Evolutionary conservation across 2,888 invertebrate species (phyloP), one percentile per base, ranked within the genome.

Genomic region (Polyommatus iphigenia): DNA sequence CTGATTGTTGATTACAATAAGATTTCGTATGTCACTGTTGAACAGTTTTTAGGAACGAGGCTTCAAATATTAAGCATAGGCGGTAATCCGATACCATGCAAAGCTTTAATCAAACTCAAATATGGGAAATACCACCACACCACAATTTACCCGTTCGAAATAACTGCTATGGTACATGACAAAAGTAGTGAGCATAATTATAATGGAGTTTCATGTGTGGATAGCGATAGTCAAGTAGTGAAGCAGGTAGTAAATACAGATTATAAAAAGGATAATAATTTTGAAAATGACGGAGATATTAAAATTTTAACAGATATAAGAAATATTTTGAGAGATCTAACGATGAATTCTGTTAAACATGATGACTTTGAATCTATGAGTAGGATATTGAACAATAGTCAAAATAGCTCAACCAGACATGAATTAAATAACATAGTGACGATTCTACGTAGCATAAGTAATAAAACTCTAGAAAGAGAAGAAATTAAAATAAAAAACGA

Each of bases 31-130:
- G 79, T 91, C 20, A 82, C 83, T 4, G 79, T 83, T n/a, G 84
- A 86, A 54, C 87, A 89, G n/a, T 89, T 91, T 81, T 32, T 77
- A 8, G 84, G 86, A 0, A 86, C 86, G 0, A 82, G 81, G 80
- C 82, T 91, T 71, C 78, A 78, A 13, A 84, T 79, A 59, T 83
- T 92, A 10, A 92, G 91, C 80, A 90, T 92, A 76, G 91, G 91
- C 5, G 87, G 85, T 41, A 92, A 92, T 83, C 90, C 88, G n/a
- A 80, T 92, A 75, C 83, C 90, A 0, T 91, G 91, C 79, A 85
- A 86, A 71, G 75, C 83, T 59, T 80, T 91, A 67, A 84, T 87
- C 0, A 86, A 84, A 78, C 82, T 90, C 0, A 83, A 84, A 71
- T 85, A 84, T 78, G 72, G 57, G 59, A 41, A 46, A 4, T n/a